These are phyloP conservation scores for Notodonta ziczac DNA, from an alignment of 2,888 invertebrate species.

Conservation along the genomic window DNA sequence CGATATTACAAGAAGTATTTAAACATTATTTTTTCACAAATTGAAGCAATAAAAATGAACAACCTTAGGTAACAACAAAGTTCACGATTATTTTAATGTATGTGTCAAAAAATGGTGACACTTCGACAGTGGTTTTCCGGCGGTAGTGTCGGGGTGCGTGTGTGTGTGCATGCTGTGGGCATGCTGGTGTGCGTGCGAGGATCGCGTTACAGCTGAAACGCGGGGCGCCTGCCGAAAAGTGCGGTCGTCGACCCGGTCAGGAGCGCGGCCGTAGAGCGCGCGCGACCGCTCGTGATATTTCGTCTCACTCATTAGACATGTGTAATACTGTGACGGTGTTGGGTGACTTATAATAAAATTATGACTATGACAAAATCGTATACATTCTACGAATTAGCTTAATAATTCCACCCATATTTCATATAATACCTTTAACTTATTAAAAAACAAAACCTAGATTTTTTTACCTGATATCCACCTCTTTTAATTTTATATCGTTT, in stretches of 20 bases:
- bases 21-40: not conserved
- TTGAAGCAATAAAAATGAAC: not conserved
- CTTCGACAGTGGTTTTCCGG: slow-evolving; percentile 53
- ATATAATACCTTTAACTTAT: too few species aligned
- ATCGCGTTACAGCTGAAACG: slow-evolving; percentile 83
- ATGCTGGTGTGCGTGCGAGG: slow-evolving; percentile 65
- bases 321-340: not conserved
- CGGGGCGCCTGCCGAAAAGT: slow-evolving; percentile 82
- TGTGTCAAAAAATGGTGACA: slow-evolving; percentile 48
- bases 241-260: slow-evolving; percentile 79
- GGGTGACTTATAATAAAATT: not conserved
- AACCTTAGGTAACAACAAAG: not conserved
- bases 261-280: slow-evolving; percentile 70
- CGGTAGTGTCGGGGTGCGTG: slow-evolving; percentile 32
- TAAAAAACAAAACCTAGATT: too few species aligned
- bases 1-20: too few species aligned
- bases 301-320: slow-evolving; percentile 42
- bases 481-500: too few species aligned
- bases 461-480: too few species aligned
- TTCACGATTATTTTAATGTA: not conserved
- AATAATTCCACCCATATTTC: too few species aligned
- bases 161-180: slow-evolving; percentile 9
- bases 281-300: slow-evolving; percentile 50
- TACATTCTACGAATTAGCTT: not conserved
- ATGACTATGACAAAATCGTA: not conserved